Evolutionary conservation across 2,113 vertebrate genomes (phyloP), one percentile per base, ranked within the genome.

Genomic region (Oreotragus oreotragus): DNA sequence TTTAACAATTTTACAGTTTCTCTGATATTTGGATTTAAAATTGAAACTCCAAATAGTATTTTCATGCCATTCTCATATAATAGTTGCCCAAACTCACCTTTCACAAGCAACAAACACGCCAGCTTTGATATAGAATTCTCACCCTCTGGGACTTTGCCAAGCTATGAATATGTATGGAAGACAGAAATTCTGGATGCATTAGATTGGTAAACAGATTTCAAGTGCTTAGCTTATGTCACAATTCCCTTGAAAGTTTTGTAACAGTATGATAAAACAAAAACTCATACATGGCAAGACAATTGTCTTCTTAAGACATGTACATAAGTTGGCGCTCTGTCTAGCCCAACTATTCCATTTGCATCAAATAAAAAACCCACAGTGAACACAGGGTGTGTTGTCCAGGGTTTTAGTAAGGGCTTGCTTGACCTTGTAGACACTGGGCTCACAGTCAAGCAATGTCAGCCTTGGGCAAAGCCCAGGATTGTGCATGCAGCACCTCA

Each of bases 201-300:
- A 27, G 81, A 57, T 64, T 88, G 47, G 83, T 88, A 83, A 96
- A 64, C 76, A 96, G 45, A 91, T 88, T 97, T 94, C 88, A 87
- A 91, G 57, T 66, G 84, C 47, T 94, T 93, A 76, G 60, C 81
- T 91, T 84, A 83, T 76, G 55, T 84, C 76, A 84, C 47, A 87
- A 58, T 94, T 83, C 27, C 91, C 88, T 96, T 51, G 76, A 57
- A 96, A 90, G 73, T 86, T 76, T 76, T 86, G 25, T 83, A 81
- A 76, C 39, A 77, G 53, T 87, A 55, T 45, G 49, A 79, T 87
- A 83, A 90, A 90, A 88, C 57, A 95, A 64, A 93, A 96, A 91
- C 55, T 88, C 76, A 43, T 91, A 88, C 39, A 51, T 43, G 57
- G 83, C 17, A 70, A 86, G 51, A 73, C 51, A 80, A 90, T 87